Conservation (phyloP, 2,888 invertebrate genomes). For the Nomada hirtipes region DNA sequence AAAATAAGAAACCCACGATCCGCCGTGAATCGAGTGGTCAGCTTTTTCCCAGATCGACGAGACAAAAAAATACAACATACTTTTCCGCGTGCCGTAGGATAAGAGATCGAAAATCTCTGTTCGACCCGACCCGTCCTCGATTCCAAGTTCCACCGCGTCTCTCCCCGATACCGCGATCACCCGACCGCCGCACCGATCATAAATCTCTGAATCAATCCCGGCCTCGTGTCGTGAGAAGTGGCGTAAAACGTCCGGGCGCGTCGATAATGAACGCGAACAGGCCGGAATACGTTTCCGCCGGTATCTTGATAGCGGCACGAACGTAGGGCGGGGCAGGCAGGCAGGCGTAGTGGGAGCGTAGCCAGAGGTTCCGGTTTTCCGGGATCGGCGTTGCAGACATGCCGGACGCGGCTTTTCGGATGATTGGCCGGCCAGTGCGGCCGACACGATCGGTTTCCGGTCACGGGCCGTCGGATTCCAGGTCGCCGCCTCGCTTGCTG, state of each 20-base stretch:
- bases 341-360: constrained; percentile 48
- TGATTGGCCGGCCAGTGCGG: constrained; percentile 69
- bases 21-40: too few relatives aligned
- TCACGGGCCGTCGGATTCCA: constrained; percentile 77
- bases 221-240: constrained; percentile 37
- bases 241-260: constrained; percentile 57
- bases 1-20: too few relatives aligned
- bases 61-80: too few relatives aligned
- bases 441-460: constrained; percentile 80
- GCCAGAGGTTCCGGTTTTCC: constrained; percentile 75
- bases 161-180: too few relatives aligned
- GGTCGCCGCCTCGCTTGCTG: constrained; percentile 67
- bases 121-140: too few relatives aligned
- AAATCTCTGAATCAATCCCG: constrained; percentile 56
- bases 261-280: constrained; percentile 62
- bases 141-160: too few relatives aligned
- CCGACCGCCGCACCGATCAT: not conserved
- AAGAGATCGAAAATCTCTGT: too few relatives aligned
- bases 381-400: constrained; percentile 73
- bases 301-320: constrained; percentile 58
- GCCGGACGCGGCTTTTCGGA: constrained; percentile 78
- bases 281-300: constrained; percentile 57
- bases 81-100: too few relatives aligned
- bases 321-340: constrained; percentile 53
- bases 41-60: too few relatives aligned